Conservation (phyloP, 2,797 vertebrate genomes). For the Lerista edwardsae region DNA sequence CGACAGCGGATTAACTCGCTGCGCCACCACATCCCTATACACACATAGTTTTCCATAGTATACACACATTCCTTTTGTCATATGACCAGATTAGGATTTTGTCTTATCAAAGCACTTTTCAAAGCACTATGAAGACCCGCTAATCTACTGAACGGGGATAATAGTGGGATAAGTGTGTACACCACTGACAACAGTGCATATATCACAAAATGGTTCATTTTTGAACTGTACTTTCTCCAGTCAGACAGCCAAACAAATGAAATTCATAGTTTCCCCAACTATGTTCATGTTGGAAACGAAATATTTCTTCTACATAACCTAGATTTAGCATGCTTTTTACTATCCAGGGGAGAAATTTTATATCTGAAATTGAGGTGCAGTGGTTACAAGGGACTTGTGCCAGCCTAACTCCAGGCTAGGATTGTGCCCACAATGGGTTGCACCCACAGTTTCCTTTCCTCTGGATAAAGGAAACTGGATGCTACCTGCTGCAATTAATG, state of each 20-base stretch:
- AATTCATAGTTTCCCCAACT: neutral
- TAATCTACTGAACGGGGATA: neutral
- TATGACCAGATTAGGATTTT: too few species aligned
- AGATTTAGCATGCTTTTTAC: conserved; percentile 37
- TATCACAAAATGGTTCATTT: neutral
- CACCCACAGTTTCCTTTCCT: too few species aligned
- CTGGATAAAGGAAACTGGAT: too few species aligned
- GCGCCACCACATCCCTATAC: too few species aligned
- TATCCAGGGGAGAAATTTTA: conserved; percentile 22
- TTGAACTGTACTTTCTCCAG: too few species aligned
- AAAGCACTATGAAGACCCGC: neutral
- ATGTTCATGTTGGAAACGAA: neutral
- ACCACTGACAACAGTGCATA: neutral
- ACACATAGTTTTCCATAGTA: too few species aligned
- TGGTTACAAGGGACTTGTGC: conserved; percentile 35
- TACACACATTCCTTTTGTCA: too few species aligned
- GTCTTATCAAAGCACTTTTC: neutral
- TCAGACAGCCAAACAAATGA: conserved; percentile 18
- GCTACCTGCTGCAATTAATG: neutral
- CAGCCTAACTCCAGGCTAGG: too few species aligned
- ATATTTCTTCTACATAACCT: neutral
- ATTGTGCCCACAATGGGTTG: neutral
- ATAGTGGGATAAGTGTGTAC: neutral
- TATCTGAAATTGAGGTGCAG: conserved; percentile 34
- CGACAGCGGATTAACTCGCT: too few species aligned